Evolutionary conservation across 2,888 invertebrate species (phyloP), one percentile per base, ranked within the genome.

Genomic region (Campoplex nolae): DNA sequence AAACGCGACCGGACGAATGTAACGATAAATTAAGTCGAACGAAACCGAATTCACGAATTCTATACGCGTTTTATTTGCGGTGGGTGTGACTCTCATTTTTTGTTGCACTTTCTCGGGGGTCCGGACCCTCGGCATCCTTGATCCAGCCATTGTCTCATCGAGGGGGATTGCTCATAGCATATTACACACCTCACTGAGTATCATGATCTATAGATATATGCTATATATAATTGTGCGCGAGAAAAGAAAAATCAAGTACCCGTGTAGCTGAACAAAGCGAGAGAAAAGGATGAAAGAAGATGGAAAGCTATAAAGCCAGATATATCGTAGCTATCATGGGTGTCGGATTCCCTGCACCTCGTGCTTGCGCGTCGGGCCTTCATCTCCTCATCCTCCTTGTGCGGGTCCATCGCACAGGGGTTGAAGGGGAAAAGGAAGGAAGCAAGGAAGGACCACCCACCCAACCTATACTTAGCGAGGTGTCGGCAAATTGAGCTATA

Each of bases 391-490:
- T 74, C 42, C 77, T 83, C 71, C 71, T 73, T 76, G 48, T 28
- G 62, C 35, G n/a, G 65, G 54, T 73, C 54, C 80, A 80, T 77
- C 79, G 51, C 38, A 38, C 62, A 74, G 65, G 83, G 74, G 68
- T 77, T 68, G 80, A 84, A 80, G 79, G 76, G 83, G 82, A 79
- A 83, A 85, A 87, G 87, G 79, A 82, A 87, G 86, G 84, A 86
- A 86, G 86, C 84, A 84, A 86, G 82, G 84, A 88, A 90, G 91
- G 92, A 92, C 92, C 92, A 92, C 92, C 94, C 94, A 94, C 93
- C 92, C 92, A 94, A 94, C 94, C 94, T 94, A 94, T 94, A 94
- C 94, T 94, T 94, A 94, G 94, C 93, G 93, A 94, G 94, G 94
- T 94, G 94, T 94, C 93, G 93, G 93, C 93, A 93, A 93, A 93